These are phyloP conservation scores for Clytia hemisphaerica DNA, from an alignment of 30 jellyfish, hydroid and myxozoan species.

Conservation along the genomic window DNA sequence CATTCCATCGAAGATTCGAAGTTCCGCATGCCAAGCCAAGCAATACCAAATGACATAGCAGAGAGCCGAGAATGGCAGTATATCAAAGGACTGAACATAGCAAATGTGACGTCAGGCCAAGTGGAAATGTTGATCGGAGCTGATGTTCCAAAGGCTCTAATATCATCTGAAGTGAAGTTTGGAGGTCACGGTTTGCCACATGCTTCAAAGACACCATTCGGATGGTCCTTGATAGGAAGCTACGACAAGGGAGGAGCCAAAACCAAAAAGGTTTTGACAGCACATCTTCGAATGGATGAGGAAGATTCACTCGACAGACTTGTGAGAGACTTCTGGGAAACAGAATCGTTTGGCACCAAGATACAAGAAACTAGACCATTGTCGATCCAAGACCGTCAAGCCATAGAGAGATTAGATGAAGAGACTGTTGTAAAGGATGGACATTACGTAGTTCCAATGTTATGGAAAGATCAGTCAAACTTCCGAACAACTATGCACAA, in stretches of 20 bases:
- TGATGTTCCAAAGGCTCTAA: neutral
- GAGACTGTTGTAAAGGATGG: neutral
- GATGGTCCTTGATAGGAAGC: slow-evolving; percentile 12
- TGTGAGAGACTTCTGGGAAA: neutral
- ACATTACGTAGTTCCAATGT: slow-evolving; percentile 4
- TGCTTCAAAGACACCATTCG: slow-evolving; percentile 9
- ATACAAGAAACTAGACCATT: neutral
- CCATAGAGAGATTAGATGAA: neutral
- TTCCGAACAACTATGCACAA: neutral
- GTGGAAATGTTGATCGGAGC: slow-evolving; percentile 12
- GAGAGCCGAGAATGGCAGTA: neutral
- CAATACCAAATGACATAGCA: neutral
- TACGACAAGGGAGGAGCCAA: neutral
- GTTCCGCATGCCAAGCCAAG: slow-evolving; percentile 5
- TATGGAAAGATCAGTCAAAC: neutral
- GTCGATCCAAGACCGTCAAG: neutral
- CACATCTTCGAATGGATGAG: neutral
- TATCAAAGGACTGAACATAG: neutral
- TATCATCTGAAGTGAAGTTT: neutral
- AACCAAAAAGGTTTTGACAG: neutral
- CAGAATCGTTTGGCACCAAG: neutral
- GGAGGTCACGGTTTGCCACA: neutral
- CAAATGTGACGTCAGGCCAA: neutral
- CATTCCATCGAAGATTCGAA: neutral
- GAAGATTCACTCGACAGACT: neutral